Base-by-base conservation (phyloP, 2,113 vertebrate species). In the Bujurquina vittata region DNA sequence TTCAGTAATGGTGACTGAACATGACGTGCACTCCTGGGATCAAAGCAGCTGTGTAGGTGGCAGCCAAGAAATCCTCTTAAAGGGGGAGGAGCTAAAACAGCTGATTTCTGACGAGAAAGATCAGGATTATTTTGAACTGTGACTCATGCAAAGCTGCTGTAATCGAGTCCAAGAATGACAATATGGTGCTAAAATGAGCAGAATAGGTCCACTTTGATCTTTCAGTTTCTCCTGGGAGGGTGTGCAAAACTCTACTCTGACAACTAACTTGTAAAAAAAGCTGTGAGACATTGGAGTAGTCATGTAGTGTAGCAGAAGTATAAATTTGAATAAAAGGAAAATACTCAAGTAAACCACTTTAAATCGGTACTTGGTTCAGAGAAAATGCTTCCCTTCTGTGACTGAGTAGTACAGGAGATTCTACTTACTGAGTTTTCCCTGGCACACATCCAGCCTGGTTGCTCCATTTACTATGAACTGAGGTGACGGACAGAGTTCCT, bases 401-500 rank as follows among this genome's bases (percentile, higher is more conserved):
- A 67, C 22, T 3, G 3, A 49, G 23, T 29, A 69, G 43, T 12
- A 4, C 43, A 31, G 23, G 43, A 29, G 17, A 29, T 20, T 69
- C 43, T n/a, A 86, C 90, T 74, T 74, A 93, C 92, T 56, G 55
- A 95, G 88, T 22, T 23, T 12, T 10, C 94, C 94, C 60, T 95
- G 94, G 77, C 88, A 5, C 31, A 95, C 15, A 29, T 95, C 94
- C 73, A 92, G 76, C 3, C 79, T 83, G 1, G 92, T 80, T 1
- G 93, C 94, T 76, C 92, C 90, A 59, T 89, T 4, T 1, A 90
- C 62, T 0, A 94, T 92, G 83, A 96, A 95, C 84, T 92, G 82
- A 23, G 95, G 93, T 0, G 84, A 89, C 0, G 55, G 0, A 58
- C 92, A 95, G 46, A 96, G 75, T 18, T 96, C 95, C 96, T 96